Conservation (phyloP, 2,888 invertebrate genomes). For the Dicycla oo region DNA sequence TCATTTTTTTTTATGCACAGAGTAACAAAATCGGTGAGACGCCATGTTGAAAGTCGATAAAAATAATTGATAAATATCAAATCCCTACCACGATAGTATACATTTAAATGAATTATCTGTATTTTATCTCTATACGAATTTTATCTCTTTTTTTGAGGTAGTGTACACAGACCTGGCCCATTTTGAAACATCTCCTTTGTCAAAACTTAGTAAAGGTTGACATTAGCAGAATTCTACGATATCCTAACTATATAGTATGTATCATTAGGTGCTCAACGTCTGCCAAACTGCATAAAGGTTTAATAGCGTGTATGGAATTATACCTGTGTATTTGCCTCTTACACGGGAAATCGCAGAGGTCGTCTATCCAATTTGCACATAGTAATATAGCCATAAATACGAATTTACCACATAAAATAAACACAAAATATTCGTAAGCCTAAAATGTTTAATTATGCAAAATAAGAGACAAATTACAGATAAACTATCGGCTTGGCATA, state of each 20-base stretch:
- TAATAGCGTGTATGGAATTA: background rate
- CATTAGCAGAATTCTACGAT: background rate
- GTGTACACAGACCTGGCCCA: too few species aligned
- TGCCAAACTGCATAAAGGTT: background rate
- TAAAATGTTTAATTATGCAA: conserved; percentile 41
- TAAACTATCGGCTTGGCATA: conserved; percentile 36
- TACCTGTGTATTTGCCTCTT: background rate
- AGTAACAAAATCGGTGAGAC: too few species aligned
- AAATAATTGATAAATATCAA: too few species aligned
- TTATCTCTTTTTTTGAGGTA: too few species aligned
- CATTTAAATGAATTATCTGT: too few species aligned
- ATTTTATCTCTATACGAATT: too few species aligned
- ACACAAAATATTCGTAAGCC: conserved; percentile 15
- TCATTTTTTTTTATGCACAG: too few species aligned
- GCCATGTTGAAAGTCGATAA: too few species aligned
- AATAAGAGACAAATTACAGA: conserved; percentile 43
- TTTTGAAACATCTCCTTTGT: too few species aligned
- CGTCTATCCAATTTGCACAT: conserved; percentile 11
- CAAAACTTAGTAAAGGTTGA: too few species aligned
- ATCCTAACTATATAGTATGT: background rate
- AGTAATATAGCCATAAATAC: conserved; percentile 17
- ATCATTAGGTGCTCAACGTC: background rate
- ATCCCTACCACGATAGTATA: too few species aligned
- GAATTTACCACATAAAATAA: conserved; percentile 11
- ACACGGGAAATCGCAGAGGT: conserved; percentile 20